Conservation (phyloP, 2,888 invertebrate genomes). For the Nasonovia ribisnigri region DNA sequence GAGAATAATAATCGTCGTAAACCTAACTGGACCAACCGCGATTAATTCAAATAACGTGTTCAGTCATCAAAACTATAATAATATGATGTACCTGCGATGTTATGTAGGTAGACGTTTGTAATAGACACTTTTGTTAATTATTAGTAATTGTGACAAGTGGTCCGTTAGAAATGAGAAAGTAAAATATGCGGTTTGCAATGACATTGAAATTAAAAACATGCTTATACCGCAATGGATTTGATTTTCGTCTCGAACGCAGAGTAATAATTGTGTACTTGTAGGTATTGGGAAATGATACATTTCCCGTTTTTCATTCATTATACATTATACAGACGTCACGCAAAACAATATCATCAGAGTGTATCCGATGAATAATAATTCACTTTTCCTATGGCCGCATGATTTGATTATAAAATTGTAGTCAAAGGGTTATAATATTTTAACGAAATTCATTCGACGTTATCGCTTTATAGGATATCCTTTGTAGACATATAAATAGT, state of each 20-base stretch:
- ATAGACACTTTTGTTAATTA: neutral
- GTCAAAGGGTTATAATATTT: neutral
- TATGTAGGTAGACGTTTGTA: neutral
- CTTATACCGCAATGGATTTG: conserved; percentile 17
- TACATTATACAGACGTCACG: conserved; percentile 46
- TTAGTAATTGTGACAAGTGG: neutral
- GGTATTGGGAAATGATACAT: conserved; percentile 1
- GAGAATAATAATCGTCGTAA: neutral
- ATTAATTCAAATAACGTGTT: neutral
- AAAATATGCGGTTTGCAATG: conserved; percentile 12
- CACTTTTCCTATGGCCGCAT: conserved; percentile 25
- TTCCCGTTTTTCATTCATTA: conserved; percentile 32
- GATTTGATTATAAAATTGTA: conserved; percentile 5
- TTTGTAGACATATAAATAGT: neutral
- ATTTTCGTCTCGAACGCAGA: conserved; percentile 20
- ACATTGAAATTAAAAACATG: conserved; percentile 27
- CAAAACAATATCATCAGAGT: conserved; percentile 46
- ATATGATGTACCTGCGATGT: neutral
- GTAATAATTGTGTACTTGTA: neutral
- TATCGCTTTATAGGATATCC: neutral
- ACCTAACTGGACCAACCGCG: neutral
- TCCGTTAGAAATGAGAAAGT: conserved; percentile 48
- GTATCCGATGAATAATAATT: conserved; percentile 42
- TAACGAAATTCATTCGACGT: neutral
- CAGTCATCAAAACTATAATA: neutral